Conservation (phyloP, 1,140 invertebrate species). For the Zaprionus inermis region DNA sequence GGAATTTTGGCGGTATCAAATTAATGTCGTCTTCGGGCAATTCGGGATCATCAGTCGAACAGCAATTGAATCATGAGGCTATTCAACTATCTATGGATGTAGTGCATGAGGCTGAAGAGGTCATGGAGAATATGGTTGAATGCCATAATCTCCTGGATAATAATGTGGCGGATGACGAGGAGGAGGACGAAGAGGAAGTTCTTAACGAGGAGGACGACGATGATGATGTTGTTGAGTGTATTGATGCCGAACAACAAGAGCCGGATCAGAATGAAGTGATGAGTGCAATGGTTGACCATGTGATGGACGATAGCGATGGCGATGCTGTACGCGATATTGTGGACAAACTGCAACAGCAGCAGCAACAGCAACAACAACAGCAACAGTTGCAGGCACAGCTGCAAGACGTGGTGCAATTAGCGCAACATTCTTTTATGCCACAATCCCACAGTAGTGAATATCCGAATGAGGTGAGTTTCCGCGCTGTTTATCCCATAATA, state of each 20-base stretch:
- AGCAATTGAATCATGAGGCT: slow-evolving; percentile 61
- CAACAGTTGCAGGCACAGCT: slow-evolving; percentile 57
- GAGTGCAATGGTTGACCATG: slow-evolving; percentile 62
- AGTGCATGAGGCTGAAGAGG: slow-evolving; percentile 61
- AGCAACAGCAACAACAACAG: slow-evolving; percentile 63
- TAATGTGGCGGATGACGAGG: slow-evolving; percentile 53
- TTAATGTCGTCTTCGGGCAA: slow-evolving; percentile 45
- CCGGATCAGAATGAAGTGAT: slow-evolving; percentile 62
- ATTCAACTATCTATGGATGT: slow-evolving; percentile 73
- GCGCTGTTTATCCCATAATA: not conserved
- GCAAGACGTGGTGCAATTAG: slow-evolving; percentile 68
- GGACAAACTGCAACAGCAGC: slow-evolving; percentile 74
- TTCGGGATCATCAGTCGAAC: slow-evolving; percentile 33
- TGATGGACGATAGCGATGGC: slow-evolving; percentile 56
- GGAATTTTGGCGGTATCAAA: slow-evolving; percentile 81
- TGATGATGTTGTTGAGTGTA: slow-evolving; percentile 61
- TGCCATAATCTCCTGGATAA: slow-evolving; percentile 70
- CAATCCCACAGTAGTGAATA: slow-evolving; percentile 63
- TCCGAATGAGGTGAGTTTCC: slow-evolving; percentile 57
- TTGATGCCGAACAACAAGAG: slow-evolving; percentile 36
- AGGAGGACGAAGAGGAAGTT: slow-evolving; percentile 67
- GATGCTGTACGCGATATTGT: slow-evolving; percentile 75
- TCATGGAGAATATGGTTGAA: slow-evolving; percentile 67
- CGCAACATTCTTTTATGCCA: slow-evolving; percentile 69
- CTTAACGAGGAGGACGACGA: slow-evolving; percentile 65